Evolutionary conservation across 2,888 invertebrate species (phyloP), one percentile per base, ranked within the genome.

Genomic region (Amaurobius ferox): DNA sequence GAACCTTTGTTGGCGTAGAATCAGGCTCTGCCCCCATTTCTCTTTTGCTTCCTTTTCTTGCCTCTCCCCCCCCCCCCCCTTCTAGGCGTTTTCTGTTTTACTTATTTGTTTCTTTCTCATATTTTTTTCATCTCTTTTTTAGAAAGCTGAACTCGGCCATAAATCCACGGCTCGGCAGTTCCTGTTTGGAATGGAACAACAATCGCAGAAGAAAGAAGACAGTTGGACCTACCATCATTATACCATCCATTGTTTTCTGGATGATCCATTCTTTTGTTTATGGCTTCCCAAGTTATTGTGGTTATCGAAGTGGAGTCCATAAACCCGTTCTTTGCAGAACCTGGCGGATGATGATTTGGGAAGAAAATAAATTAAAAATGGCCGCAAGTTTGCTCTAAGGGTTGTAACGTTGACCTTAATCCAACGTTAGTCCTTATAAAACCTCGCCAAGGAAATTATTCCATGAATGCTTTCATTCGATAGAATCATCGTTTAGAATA

Each of bases 141-240:
- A 66, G 66, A 32, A 32, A 32, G 35, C 66, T 66, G 66, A 62
- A 70, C 66, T 67, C 77, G 66, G 39, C 77, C 77, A 85, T 85
- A 77, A 85, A 77, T 85, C 83, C 77, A 77, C 71, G 40, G 39
- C 71, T 73, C 74, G 66, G 40, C 40, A 68, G 77, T 85, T 85
- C 77, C 83, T 85, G 83, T 77, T 67, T 77, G 40, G 66, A 62
- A 80, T 68, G 29, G 73, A 74, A 74, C 67, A 85, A 77, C 77
- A 85, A 77, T 77, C 72, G 39, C 70, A 78, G 55, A 35, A 66
- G 23, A 55, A 55, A 55, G 55, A 55, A 55, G 55, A 55, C 5
- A 23, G 19, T 23, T 23, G 23, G 23, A 2, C 6, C 55, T 23
- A 23, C 23, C 72, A 64, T 77, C 77, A 83, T 83, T 76, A 83